phyloP scores from a whole-genome alignment of 1,140 invertebrate species.

The Heliconius hewitsoni region DNA sequence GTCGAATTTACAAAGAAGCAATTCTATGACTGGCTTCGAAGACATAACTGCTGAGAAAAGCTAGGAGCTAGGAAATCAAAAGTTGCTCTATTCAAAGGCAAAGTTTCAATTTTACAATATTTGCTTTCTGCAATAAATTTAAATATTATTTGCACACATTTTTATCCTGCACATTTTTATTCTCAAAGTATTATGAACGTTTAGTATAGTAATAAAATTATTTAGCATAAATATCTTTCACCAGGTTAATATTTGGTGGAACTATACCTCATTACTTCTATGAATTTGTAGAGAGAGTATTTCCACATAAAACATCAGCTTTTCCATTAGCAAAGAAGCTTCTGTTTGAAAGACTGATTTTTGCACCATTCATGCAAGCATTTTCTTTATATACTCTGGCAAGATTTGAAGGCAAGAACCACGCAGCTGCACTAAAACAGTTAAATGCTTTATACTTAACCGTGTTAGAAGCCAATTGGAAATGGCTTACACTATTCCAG shows the following conservation, averaged over 20 bases:
- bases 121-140: no score
- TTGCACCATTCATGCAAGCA: conserved; percentile 86
- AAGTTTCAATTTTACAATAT: no score
- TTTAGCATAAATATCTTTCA: conserved; percentile 6
- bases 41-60: no score
- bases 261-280: conserved; percentile 88
- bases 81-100: no score
- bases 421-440: conserved; percentile 82
- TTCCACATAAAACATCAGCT: conserved; percentile 80
- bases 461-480: conserved; percentile 86
- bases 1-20: no score
- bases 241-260: conserved; percentile 86
- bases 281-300: conserved; percentile 81
- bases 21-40: no score
- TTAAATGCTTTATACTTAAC: conserved; percentile 83
- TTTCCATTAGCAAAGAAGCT: conserved; percentile 82
- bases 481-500: conserved; percentile 87
- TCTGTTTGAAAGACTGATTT: conserved; percentile 85
- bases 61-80: no score
- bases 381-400: conserved; percentile 86
- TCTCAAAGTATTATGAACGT: no score
- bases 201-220: background rate
- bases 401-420: conserved; percentile 87
- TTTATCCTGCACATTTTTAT: no score
- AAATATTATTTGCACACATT: no score